phyloP scores from a whole-genome alignment of 2,888 invertebrate species.

The Nomada lathburiana region DNA sequence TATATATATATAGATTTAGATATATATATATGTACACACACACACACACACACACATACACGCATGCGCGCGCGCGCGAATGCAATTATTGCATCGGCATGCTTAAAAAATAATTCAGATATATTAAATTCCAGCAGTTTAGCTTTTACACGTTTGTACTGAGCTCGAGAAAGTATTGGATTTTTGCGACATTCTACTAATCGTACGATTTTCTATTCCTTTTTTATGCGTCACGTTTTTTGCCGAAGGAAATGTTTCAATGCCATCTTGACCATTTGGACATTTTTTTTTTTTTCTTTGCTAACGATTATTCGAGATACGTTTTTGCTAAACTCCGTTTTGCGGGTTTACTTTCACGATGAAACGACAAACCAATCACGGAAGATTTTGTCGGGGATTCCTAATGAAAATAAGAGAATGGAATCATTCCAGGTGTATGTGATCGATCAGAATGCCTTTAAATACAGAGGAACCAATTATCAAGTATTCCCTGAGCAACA shows the following conservation, averaged over 20 bases:
- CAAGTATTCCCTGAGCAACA: constrained; percentile 20
- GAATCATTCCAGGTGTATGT: constrained; percentile 53
- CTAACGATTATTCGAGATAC: background rate
- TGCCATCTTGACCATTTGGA: constrained; percentile 37
- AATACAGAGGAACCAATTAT: constrained; percentile 11
- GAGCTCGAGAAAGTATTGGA: constrained; percentile 42
- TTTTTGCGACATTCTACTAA: constrained; percentile 33
- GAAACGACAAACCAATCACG: constrained; percentile 13
- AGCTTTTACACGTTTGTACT: constrained; percentile 67
- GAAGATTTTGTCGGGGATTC: background rate
- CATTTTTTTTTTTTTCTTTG: constrained; percentile 30
- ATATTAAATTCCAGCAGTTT: constrained; percentile 48
- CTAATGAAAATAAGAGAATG: constrained; percentile 18
- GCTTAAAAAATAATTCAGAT: constrained; percentile 23
- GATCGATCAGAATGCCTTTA: constrained; percentile 12
- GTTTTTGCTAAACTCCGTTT: constrained; percentile 1
- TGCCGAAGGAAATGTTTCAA: constrained; percentile 35
- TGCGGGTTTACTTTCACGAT: constrained; percentile 20
- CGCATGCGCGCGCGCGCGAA: background rate
- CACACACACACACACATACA: constrained; percentile 6
- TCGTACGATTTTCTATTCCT: constrained; percentile 57
- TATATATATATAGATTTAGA: constrained; percentile 7
- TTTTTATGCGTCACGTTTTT: constrained; percentile 50
- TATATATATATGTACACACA: constrained; percentile 19
- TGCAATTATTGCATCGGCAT: constrained; percentile 16